phyloP scores from a whole-genome alignment of 1,140 invertebrate genomes.

The Papilio dardanus region DNA sequence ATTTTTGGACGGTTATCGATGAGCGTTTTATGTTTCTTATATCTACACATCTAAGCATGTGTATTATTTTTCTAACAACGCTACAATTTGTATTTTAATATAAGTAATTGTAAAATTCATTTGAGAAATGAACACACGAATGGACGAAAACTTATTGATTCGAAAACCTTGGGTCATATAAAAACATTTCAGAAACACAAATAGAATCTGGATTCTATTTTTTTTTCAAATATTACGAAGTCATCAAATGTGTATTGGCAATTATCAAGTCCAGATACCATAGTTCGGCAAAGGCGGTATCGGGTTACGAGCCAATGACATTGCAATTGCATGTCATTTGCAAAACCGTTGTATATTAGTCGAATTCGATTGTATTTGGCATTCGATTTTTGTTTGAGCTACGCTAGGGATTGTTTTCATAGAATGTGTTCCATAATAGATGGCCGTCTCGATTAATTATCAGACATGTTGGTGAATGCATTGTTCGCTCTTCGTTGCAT shows the following conservation, averaged over 20 bases:
- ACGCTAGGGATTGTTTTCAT: background rate
- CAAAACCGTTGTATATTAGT: constrained; percentile 21
- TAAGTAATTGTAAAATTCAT: too few species aligned
- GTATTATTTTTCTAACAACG: too few species aligned
- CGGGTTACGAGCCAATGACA: background rate
- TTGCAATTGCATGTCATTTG: constrained; percentile 11
- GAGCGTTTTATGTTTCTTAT: too few species aligned
- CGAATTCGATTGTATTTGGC: constrained; percentile 18
- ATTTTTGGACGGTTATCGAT: background rate
- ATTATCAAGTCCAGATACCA: background rate
- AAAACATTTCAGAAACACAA: background rate
- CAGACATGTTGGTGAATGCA: constrained; percentile 2
- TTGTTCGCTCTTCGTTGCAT: background rate
- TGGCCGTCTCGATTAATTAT: background rate
- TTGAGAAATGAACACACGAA: too few species aligned
- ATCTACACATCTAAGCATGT: too few species aligned
- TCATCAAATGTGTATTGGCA: background rate
- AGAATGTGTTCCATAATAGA: background rate
- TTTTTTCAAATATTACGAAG: too few species aligned
- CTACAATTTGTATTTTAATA: too few species aligned
- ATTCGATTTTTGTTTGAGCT: background rate
- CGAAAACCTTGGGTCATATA: too few species aligned
- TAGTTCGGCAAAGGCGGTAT: background rate
- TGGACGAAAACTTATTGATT: too few species aligned
- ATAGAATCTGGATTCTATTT: too few species aligned